Conservation (phyloP, 2,113 vertebrate genomes). For the Phycodurus eques region DNA sequence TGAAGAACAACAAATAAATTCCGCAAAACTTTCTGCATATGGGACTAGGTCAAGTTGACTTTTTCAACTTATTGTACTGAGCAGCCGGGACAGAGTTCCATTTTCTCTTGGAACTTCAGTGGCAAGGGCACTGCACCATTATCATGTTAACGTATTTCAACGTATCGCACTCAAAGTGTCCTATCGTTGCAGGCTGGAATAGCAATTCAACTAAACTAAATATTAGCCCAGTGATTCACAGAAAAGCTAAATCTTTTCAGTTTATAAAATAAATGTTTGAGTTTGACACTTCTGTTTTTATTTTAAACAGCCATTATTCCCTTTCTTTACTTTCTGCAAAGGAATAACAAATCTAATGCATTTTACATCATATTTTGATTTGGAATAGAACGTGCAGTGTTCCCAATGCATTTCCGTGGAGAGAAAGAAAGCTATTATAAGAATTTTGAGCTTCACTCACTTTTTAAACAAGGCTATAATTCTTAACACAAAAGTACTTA, state of each 20-base stretch:
- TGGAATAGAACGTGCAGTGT: not conserved
- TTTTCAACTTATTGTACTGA: too few relatives aligned
- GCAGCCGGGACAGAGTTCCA: not conserved
- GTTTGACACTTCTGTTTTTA: not conserved
- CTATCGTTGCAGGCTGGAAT: not conserved
- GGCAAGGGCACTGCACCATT: not conserved
- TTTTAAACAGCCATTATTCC: not conserved
- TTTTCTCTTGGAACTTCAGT: not conserved
- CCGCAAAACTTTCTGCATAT: too few relatives aligned
- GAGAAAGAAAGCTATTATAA: not conserved
- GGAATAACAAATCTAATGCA: slow-evolving; percentile 2
- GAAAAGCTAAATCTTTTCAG: not conserved
- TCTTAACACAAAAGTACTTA: not conserved
- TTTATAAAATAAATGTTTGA: slow-evolving; percentile 2
- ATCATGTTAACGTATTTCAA: not conserved
- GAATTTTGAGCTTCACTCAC: not conserved
- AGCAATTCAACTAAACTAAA: slow-evolving; percentile 1
- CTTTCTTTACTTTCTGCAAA: not conserved
- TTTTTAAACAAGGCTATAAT: not conserved
- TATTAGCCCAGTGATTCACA: slow-evolving; percentile 1
- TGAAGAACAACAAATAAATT: not conserved
- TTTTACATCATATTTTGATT: slow-evolving; percentile 8
- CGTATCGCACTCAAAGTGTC: not conserved
- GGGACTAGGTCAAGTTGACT: too few relatives aligned
- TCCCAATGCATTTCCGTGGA: slow-evolving; percentile 1